Evolutionary conservation across 1,140 invertebrate genomes (phyloP), one percentile per base, ranked within the genome.

Genomic region (Triops cancriformis): DNA sequence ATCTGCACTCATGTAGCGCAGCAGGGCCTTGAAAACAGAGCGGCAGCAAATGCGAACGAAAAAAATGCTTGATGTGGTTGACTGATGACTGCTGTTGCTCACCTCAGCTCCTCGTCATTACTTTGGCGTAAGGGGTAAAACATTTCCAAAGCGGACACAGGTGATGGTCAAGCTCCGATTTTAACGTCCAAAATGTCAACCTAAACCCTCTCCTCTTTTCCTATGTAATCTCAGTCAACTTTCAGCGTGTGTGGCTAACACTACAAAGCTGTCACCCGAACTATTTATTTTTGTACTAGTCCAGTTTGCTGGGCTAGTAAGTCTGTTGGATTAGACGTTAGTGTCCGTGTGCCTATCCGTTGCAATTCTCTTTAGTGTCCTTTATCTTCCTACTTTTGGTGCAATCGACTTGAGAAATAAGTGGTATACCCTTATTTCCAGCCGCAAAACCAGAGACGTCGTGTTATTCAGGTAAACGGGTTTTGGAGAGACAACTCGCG

Each of bases 81-180:
- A 64, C 51, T 64, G 51, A 64, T 64, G 10, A 14, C 51, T 23
- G 51, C 51, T 37, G 31, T 37, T 64, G 51, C 51, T 64, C 51
- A 64, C 51, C 51, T 64, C 18, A 18, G 51, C 18, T 64, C 51
- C 51, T 64, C 51, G 51, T 64, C 18, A 64, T 64, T 64, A 64
- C 14, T 64, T 18, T 64, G 5, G 51, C 23, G 23, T 64, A 1
- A 64, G 51, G 23, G 51, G 14, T 64, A 18, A 64, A 64, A 64
- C 14, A 14, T 64, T 12, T 2, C 31, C 51, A 64, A 14, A 64
- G 51, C 51, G 51, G 51, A 64, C 51, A 64, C 51, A 64, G 51
- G 51, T 64, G 51, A 64, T 64, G 51, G 51, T 64, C 51, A 64
- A 64, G 51, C 51, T n/a, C 51, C 14, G 51, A 64, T 64, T 64